Evolutionary conservation across 2,888 invertebrate genomes (phyloP), one percentile per base, ranked within the genome.

Genomic region (Corythucha ciliata): DNA sequence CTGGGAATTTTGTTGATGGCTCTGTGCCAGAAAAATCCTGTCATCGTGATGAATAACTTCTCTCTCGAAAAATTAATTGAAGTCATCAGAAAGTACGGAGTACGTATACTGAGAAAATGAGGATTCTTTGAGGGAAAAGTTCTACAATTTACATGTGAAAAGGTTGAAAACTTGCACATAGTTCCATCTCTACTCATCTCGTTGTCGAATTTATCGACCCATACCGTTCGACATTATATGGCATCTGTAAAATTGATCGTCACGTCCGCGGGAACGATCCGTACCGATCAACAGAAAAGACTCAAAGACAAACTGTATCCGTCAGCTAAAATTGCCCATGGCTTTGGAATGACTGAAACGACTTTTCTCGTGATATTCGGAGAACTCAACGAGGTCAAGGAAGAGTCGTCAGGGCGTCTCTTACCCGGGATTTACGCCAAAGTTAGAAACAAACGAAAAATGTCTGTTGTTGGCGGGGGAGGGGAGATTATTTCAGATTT

Each of bases 101-200:
- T n/a, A n/a, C n/a, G n/a, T n/a, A n/a, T n/a, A n/a, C n/a, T n/a
- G n/a, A n/a, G n/a, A n/a, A n/a, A n/a, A n/a, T n/a, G n/a, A n/a
- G n/a, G n/a, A n/a, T n/a, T n/a, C n/a, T n/a, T n/a, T n/a, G n/a
- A n/a, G n/a, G n/a, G n/a, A n/a, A n/a, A n/a, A n/a, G n/a, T n/a
- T n/a, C n/a, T n/a, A n/a, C n/a, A n/a, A n/a, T n/a, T n/a, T n/a
- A n/a, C n/a, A n/a, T n/a, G n/a, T n/a, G n/a, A n/a, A n/a, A n/a
- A 45, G 45, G 33, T 45, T 16, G 14, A 21, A 14, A 10, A 53
- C 36, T 44, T 55, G 5, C 45, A 44, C 16, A 14, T 55, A 2
- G 52, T 55, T 3, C 87, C 88, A 0, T 86, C 87, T 0, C 69
- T 89, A 12, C 68, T 86, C 27, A 71, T 83, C 2, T 85, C 85